phyloP scores from a whole-genome alignment of 2,797 vertebrate genomes.

The Mastacembelus armatus region DNA sequence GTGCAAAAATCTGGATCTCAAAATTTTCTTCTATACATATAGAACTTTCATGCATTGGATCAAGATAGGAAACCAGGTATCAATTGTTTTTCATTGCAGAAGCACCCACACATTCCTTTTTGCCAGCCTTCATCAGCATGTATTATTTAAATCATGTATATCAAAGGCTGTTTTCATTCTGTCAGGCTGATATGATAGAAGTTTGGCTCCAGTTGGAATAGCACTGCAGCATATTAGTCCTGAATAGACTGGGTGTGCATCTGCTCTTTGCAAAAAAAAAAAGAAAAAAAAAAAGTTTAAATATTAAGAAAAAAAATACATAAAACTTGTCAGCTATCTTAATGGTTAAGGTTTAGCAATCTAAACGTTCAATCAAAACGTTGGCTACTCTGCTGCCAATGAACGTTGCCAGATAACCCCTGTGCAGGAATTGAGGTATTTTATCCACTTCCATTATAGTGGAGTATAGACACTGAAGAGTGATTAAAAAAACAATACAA shows the following conservation, averaged over 20 bases:
- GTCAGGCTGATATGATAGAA: slow-evolving; percentile 51
- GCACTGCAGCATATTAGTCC: slow-evolving; percentile 28
- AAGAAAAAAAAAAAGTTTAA: slow-evolving; percentile 5
- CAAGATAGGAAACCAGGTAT: neutral
- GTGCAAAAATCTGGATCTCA: slow-evolving; percentile 10
- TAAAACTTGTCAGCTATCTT: slow-evolving; percentile 10
- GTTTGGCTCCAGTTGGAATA: slow-evolving; percentile 32
- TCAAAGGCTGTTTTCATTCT: slow-evolving; percentile 51
- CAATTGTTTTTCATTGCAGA: neutral
- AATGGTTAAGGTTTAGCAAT: slow-evolving; percentile 36
- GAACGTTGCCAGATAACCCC: slow-evolving; percentile 50
- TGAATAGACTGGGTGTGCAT: slow-evolving; percentile 28
- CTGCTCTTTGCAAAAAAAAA: neutral
- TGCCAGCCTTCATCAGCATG: too few relatives aligned
- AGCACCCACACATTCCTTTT: neutral
- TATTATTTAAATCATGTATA: slow-evolving; percentile 66
- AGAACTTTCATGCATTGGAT: neutral
- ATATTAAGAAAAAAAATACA: neutral
- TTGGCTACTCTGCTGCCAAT: slow-evolving; percentile 43
- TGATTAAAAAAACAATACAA: slow-evolving; percentile 38
- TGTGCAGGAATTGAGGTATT: slow-evolving; percentile 21
- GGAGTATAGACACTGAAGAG: slow-evolving; percentile 6
- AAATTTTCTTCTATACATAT: neutral
- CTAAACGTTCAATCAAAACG: too few relatives aligned
- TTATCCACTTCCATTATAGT: slow-evolving; percentile 22